Evolutionary conservation across 2,888 invertebrate species (phyloP), one percentile per base, ranked within the genome.

Genomic region (Hyalella azteca): DNA sequence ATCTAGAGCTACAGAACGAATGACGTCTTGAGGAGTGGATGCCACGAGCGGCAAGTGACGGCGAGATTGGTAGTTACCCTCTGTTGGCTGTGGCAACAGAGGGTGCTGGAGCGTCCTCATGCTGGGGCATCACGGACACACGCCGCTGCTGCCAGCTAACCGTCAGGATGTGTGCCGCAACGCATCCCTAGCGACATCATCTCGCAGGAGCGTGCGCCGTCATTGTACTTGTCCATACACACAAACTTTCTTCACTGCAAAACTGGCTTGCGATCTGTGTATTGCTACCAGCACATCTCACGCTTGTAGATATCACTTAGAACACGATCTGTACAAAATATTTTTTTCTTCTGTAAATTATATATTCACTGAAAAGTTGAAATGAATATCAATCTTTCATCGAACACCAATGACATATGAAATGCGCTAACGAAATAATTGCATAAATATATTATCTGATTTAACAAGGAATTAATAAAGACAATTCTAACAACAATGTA

Each of bases 51-150:
- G 49, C 32, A 48, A 36, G 45, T 76, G 48, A 49, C 45, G 76
- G 29, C 45, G 76, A 29, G 32, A 22, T 32, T 32, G 36, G n/a
- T 32, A 66, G 36, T 36, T 66, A 66, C 66, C 66, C 66, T 66
- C 66, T 66, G 66, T 66, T 66, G 66, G 66, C 66, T 75, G 75
- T 41, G 26, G 75, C 75, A 75, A 75, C 75, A 75, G 75, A 41
- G 75, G 75, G 75, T 75, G 75, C 22, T 75, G 75, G 36, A 26
- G n/a, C 41, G 41, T 75, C 45, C 75, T 75, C 75, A 75, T 75
- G 45, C 41, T 75, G 40, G 40, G 36, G 26, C 75, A 75, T 75
- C 22, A 75, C 75, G 75, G 41, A 41, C 45, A 39, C 22, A 73
- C n/a, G n/a, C 41, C 75, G 26, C n/a, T 75, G 15, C 75, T 5